Conservation (phyloP, 2,888 invertebrate species). For the Helicoverpa assulta region DNA sequence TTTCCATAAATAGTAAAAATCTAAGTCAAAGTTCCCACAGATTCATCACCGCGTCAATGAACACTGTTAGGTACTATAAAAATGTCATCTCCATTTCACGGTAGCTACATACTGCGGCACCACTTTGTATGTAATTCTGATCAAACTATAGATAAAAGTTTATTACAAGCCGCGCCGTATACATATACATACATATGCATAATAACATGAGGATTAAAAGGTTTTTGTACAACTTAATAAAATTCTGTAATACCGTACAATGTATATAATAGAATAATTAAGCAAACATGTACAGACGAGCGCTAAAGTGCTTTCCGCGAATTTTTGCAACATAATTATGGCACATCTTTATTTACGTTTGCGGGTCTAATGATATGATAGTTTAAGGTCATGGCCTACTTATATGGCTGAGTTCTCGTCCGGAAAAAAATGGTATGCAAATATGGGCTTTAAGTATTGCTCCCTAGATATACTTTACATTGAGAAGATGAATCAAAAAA, state of each 20-base stretch:
- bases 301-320: slow-evolving; percentile 53
- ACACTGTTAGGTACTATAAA: slow-evolving; percentile 56
- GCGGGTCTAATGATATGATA: not conserved
- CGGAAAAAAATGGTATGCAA: too few relatives aligned
- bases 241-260: slow-evolving; percentile 69
- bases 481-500: too few relatives aligned
- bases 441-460: too few relatives aligned
- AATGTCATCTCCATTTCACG: slow-evolving; percentile 67
- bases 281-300: slow-evolving; percentile 64
- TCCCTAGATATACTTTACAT: too few relatives aligned
- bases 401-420: too few relatives aligned
- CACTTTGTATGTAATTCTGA: slow-evolving; percentile 79
- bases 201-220: slow-evolving; percentile 75
- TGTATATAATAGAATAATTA: slow-evolving; percentile 73
- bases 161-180: slow-evolving; percentile 81
- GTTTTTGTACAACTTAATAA: slow-evolving; percentile 71
- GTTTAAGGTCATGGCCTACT: not conserved
- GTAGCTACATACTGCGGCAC: slow-evolving; percentile 64
- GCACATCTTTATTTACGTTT: not conserved
- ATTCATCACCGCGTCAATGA: slow-evolving; percentile 33
- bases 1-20: slow-evolving; percentile 1
- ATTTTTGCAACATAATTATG: slow-evolving; percentile 1
- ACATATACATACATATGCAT: slow-evolving; percentile 77
- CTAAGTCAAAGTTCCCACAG: slow-evolving; percentile 50
- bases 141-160: slow-evolving; percentile 74